Evolutionary conservation across 2,797 vertebrate genomes (phyloP), one percentile per base, ranked within the genome.

Genomic region (Podargus strigoides): DNA sequence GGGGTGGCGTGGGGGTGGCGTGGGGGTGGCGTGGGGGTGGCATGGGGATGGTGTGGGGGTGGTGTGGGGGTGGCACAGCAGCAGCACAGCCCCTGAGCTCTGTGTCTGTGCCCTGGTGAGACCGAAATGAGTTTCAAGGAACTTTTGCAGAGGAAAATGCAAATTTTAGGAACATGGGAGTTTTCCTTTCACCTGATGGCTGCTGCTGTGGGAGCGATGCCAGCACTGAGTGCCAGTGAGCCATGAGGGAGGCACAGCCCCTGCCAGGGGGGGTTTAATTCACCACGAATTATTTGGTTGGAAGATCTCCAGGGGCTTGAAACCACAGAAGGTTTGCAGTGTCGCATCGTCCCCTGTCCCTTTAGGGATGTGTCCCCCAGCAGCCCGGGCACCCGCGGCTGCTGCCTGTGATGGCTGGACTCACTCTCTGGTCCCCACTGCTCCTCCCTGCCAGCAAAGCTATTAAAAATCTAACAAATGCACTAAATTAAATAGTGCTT

Each of bases 341-440:
- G n/a, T 49, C 69, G 26, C 17, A 0, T 17, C 6, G 21, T 41
- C 66, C 52, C 0, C 0, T 21, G 73, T 20, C 74, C 46, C 20
- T 10, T 21, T 11, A 3, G 50, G 42, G 24, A 49, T 19, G 26
- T 26, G 37, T 42, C 32, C 19, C 14, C 7, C 22, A 8, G 22
- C 66, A 41, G n/a, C 58, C 7, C 60, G 1, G 3, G 53, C 53
- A 4, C n/a, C n/a, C n/a, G n/a, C n/a, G n/a, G 50, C 27, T 6
- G 55, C 75, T 26, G 49, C 49, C 22, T 8, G 55, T 0, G 6
- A n/a, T 0, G 14, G 34, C 9, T 6, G 62, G 20, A 41, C 20
- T 30, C 0, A 0, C 73, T 44, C 22, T 9, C 6, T 0, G 0
- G 10, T 23, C 19, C 60, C 64, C 1, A 9, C 36, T 17, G 68